Base-by-base conservation (phyloP, 2,888 invertebrate genomes). In the Callosobruchus maculatus region DNA sequence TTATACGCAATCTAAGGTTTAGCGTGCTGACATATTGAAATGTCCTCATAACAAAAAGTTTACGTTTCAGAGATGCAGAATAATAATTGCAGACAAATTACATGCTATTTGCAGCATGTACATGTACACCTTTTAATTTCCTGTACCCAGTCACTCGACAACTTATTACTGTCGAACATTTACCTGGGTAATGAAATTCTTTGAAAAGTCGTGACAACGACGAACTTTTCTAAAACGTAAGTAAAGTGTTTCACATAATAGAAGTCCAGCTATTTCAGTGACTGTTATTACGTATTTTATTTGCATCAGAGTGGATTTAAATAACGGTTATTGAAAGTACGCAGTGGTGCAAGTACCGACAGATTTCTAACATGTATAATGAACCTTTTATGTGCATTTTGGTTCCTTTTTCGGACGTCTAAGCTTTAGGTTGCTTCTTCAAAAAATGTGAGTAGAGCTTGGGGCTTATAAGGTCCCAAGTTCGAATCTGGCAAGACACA, bases 161-260 rank as follows among this genome's bases (percentile, higher is more conserved):
- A 68, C 22, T 68, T 21, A 21, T 68, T 68, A 21, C 21, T 5
- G 22, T 68, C 21, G 68, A n/a, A 68, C 22, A 68, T 13, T 68
- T 13, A 22, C 21, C 13, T 22, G 1, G 68, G 7, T 22, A 68
- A 68, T 21, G 21, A 1, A n/a, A n/a, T 68, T 68, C 68, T 68
- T 21, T 68, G 68, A 68, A 68, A 68, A 68, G 22, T 68, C 68
- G 68, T 68, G 68, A 68, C 68, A 68, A 21, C 68, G 68, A 13
- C 49, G 13, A 49, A 49, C 49, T 49, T 49, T 49, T 49, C 9
- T 49, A 1, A 49, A 13, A 3, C 49, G 4, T 18, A 18, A 18
- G 18, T 49, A 49, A 7, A 49, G 9, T 49, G 13, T 5, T 7
- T 18, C 7, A 49, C 49, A 49, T 49, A 49, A 18, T 49, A 1